A percentile compares a stretch with the other conserved stretches of the same genome.
These are phyloP conservation scores for Hemichromis elongatus DNA, from an alignment of 2,113 vertebrate genomes.

Conservation along the genomic window DNA sequence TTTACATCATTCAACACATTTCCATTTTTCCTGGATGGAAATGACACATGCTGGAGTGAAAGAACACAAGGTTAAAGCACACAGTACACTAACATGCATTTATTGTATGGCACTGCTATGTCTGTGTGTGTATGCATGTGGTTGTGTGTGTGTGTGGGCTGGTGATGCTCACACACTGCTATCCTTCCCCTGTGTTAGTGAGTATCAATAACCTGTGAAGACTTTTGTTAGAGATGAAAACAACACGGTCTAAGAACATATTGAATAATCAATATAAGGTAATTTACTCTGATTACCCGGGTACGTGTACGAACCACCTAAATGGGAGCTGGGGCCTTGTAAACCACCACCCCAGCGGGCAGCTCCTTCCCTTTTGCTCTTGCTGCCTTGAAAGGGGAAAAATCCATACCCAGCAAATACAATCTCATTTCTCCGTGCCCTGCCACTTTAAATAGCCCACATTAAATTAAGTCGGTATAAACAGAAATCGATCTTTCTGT, in stretches of 20 bases:
- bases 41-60: background rate
- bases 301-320: slow-evolving; percentile 56
- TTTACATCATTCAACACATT: background rate
- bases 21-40: background rate
- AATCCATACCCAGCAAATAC: slow-evolving; percentile 75
- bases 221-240: slow-evolving; percentile 64
- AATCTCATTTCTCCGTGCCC: slow-evolving; percentile 74
- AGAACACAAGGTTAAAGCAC: background rate
- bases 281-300: slow-evolving; percentile 68
- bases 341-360: slow-evolving; percentile 31
- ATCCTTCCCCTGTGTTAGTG: background rate
- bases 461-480: slow-evolving; percentile 77
- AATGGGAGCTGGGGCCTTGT: slow-evolving; percentile 64
- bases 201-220: slow-evolving; percentile 57
- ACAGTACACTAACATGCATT: background rate
- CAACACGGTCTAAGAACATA: slow-evolving; percentile 69
- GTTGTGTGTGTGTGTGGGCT: background rate
- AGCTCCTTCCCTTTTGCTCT: slow-evolving; percentile 22
- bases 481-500: slow-evolving; percentile 72
- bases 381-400: slow-evolving; percentile 58
- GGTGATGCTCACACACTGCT: background rate
- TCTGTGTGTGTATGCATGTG: background rate
- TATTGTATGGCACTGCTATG: accelerated
- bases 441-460: slow-evolving; percentile 74
- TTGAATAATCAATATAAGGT: slow-evolving; percentile 64